Base-by-base conservation (phyloP, 2,113 vertebrate genomes). In the Peromyscus polionotus region DNA sequence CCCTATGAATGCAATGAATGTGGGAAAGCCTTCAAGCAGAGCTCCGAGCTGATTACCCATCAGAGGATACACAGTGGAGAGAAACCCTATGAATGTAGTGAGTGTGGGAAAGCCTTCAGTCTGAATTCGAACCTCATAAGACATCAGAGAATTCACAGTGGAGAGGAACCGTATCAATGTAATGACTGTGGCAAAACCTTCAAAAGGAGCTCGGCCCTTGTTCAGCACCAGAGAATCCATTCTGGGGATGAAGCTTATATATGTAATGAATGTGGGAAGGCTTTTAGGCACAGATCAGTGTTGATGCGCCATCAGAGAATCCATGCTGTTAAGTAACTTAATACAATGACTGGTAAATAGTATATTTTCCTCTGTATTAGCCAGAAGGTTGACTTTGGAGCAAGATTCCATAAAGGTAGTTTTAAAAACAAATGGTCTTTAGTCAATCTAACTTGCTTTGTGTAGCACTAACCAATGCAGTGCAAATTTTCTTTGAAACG, bases 21-120 rank as follows among this genome's bases (percentile, higher is more conserved):
- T 93, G 98, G 98, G 11, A 98, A 98, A 89, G 97, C 97, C 57
- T 98, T 98, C 92, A 97, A 97, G 42, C 98, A 98, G 85, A 97
- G 98, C 65, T 98, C 98, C 31, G 96, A 97, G 45, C 96, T 98
- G 84, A 98, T 97, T 39, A 98, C 97, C 20, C 98, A 98, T 88
- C 97, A 98, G 96, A 98, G 97, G 70, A 98, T 98, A 81, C 98
- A 98, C 26, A 98, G 98, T 84, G 98, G 98, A 80, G 97, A 98
- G 88, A 98, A 98, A n/a, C 98, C 98, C 65, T 98, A 98, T 80
- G 96, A 97, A 67, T 98, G 98, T 77, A 95, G 54, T 65, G 97
- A 98, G 70, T 98, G 98, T 93, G 98, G 97, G 16, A 98, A 98
- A 90, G 95, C 97, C 57, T 98, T 98, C 95, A 97, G 97, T 76